Evolutionary conservation across 2,797 vertebrate genomes (phyloP).

Genomic region (Phalanger gymnotis): DNA sequence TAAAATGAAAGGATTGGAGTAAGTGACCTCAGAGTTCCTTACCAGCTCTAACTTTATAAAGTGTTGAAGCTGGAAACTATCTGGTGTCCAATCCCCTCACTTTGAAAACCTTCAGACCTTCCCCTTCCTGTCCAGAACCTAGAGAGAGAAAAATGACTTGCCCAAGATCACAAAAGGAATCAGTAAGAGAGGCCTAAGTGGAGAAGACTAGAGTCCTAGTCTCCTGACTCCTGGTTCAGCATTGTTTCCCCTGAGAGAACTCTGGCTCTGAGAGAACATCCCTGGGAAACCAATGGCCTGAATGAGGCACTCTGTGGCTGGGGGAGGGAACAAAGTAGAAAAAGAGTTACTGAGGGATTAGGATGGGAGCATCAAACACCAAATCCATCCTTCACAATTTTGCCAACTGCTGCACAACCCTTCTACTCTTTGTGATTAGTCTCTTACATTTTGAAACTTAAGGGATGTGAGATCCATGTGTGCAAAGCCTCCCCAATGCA

Average conservation of each 20-base stretch:
- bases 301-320: neutral
- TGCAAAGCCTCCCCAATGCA: neutral
- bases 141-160: neutral
- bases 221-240: neutral
- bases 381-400: neutral
- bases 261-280: neutral
- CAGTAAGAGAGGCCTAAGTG: neutral
- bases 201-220: neutral
- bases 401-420: neutral
- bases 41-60: neutral
- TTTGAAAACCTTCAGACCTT: neutral
- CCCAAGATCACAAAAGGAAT: neutral
- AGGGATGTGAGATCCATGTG: neutral
- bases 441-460: neutral
- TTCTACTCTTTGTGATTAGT: neutral
- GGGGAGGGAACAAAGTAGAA: neutral
- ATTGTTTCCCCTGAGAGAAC: too few species aligned
- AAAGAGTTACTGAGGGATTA: neutral
- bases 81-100: neutral
- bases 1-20: neutral
- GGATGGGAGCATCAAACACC: neutral
- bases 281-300: neutral
- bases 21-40: neutral
- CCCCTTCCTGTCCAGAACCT: neutral
- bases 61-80: neutral